phyloP scores from a whole-genome alignment of 2,113 vertebrate genomes.

The Chinchilla lanigera region DNA sequence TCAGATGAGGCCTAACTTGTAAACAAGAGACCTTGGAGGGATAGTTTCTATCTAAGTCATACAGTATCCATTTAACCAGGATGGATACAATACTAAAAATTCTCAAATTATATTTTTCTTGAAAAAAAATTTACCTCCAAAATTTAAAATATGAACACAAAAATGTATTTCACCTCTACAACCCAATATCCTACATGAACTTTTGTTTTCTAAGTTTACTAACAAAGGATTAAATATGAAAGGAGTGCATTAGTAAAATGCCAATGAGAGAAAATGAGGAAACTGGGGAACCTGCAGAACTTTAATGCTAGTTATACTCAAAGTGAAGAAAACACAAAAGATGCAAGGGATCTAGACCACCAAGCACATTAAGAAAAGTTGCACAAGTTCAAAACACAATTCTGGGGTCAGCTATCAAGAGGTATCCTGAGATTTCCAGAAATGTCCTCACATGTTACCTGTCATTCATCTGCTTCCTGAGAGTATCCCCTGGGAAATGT shows the following conservation, averaged over 20 bases:
- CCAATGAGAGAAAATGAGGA: background rate
- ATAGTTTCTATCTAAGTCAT: background rate
- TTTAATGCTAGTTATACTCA: background rate
- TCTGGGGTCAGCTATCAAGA: background rate
- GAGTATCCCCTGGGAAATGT: too few relatives aligned
- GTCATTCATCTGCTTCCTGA: background rate
- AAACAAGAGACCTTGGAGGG: background rate
- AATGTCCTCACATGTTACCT: background rate
- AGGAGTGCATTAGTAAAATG: background rate
- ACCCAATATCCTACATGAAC: too few relatives aligned
- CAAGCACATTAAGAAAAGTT: background rate
- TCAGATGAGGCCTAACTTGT: background rate
- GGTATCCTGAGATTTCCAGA: background rate
- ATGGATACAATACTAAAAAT: background rate
- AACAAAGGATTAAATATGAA: background rate
- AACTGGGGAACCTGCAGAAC: background rate
- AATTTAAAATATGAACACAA: background rate
- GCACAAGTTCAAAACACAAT: background rate
- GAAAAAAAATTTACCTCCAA: background rate
- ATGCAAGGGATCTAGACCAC: background rate
- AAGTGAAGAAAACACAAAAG: background rate
- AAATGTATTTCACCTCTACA: background rate
- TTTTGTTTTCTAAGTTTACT: background rate
- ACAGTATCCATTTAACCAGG: background rate
- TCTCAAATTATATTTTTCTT: background rate